These are phyloP conservation scores for Chaetodon trifascialis DNA, from an alignment of 2,113 vertebrate genomes.

Conservation along the genomic window DNA sequence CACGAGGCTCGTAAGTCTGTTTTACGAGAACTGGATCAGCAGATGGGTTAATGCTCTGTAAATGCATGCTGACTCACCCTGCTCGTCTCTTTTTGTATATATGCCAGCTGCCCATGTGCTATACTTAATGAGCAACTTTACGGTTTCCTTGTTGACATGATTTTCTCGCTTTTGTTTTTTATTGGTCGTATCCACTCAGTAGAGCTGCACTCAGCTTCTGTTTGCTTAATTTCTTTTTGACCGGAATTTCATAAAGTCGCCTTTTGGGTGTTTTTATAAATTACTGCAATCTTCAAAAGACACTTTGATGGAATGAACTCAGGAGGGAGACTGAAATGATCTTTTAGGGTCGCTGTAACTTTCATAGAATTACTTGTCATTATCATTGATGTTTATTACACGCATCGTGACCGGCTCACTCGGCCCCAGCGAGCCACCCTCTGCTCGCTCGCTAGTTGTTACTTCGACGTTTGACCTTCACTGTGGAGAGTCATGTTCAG, in stretches of 20 bases:
- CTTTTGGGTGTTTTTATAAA: constrained; percentile 25
- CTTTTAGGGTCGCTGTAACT: neutral
- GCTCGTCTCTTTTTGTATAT: constrained; percentile 22
- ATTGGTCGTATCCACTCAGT: constrained; percentile 16
- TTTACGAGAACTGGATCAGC: constrained; percentile 62
- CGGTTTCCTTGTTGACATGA: constrained; percentile 36
- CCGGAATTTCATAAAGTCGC: constrained; percentile 15
- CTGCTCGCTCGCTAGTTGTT: neutral
- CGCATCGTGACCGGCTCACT: too few species aligned
- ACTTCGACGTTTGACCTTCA: neutral
- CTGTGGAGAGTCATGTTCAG: neutral
- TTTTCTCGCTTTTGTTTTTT: constrained; percentile 44
- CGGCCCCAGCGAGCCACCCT: too few species aligned
- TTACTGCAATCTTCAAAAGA: constrained; percentile 4
- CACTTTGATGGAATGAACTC: constrained; percentile 5
- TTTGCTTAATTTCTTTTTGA: constrained; percentile 21
- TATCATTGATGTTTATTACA: neutral
- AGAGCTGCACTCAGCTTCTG: neutral
- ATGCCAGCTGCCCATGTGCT: constrained; percentile 18
- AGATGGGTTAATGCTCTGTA: constrained; percentile 70
- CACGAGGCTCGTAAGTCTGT: constrained; percentile 63
- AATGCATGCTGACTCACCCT: constrained; percentile 72
- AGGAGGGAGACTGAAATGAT: neutral
- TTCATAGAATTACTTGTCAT: neutral
- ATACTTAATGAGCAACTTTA: constrained; percentile 56